These are phyloP conservation scores for Sturmia bella DNA, from an alignment of 2,888 invertebrate species.

Conservation along the genomic window DNA sequence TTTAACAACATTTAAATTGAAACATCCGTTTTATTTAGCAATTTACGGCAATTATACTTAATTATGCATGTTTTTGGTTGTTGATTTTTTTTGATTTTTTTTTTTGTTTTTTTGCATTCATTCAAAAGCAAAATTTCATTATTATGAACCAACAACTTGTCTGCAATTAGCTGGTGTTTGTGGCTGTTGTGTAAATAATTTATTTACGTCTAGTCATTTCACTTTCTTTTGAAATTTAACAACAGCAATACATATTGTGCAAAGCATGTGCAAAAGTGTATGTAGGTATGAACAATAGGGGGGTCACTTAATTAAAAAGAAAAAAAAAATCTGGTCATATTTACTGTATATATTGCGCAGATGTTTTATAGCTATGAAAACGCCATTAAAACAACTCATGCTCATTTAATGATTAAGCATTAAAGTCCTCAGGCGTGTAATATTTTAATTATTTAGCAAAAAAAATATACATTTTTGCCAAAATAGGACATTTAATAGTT, in stretches of 20 bases:
- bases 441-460: too few species aligned
- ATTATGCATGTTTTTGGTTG: conserved; percentile 17
- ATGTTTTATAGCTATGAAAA: too few species aligned
- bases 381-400: too few species aligned
- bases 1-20: conserved; percentile 40
- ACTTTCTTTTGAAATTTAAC: conserved; percentile 58
- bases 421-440: too few species aligned
- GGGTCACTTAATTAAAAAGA: too few species aligned
- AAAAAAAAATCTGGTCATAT: too few species aligned
- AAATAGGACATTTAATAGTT: too few species aligned
- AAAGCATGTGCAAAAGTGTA: background rate
- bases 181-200: conserved; percentile 23
- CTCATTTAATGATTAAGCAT: too few species aligned
- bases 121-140: conserved; percentile 38
- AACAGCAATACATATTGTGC: conserved; percentile 23
- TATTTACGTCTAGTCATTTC: conserved; percentile 46
- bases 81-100: conserved; percentile 1
- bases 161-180: conserved; percentile 20
- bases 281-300: too few species aligned
- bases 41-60: conserved; percentile 25
- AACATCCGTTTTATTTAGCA: conserved; percentile 45
- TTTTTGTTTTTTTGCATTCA: conserved; percentile 8
- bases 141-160: conserved; percentile 44
- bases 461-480: too few species aligned
- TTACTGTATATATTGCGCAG: too few species aligned